Percentiles rank a stretch among this genome's conserved stretches.
Evolutionary conservation across 1,140 invertebrate species (phyloP).

Genomic region (Drusus annulatus): DNA sequence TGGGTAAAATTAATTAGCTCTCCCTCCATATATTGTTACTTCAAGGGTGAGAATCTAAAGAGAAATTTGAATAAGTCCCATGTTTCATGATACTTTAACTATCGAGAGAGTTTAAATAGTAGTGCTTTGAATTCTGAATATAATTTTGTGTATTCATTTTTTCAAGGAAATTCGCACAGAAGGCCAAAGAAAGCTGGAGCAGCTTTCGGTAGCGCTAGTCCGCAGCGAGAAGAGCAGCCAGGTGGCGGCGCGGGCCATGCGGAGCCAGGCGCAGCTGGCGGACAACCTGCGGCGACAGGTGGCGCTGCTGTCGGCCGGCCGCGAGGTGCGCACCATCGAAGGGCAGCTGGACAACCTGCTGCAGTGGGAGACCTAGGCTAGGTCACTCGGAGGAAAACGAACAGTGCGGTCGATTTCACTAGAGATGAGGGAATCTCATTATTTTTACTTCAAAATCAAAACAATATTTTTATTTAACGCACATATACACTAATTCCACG

Average conservation of each 20-base stretch:
- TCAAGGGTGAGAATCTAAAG: too few species aligned
- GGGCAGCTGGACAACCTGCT: conserved; percentile 47
- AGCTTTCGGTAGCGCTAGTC: conserved; percentile 30
- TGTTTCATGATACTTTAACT: too few species aligned
- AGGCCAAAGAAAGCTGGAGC: conserved; percentile 9
- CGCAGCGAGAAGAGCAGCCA: conserved; percentile 33
- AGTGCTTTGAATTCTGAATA: too few species aligned
- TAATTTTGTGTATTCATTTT: background rate
- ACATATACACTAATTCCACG: too few species aligned
- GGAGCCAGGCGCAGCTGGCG: conserved; percentile 44
- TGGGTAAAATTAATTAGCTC: too few species aligned
- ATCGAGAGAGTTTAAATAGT: too few species aligned
- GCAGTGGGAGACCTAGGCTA: conserved; percentile 10
- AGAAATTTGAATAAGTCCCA: too few species aligned
- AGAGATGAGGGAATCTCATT: too few species aligned
- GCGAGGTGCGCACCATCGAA: conserved; percentile 21
- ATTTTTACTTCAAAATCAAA: too few species aligned
- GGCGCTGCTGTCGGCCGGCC: conserved; percentile 3
- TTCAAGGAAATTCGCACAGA: background rate
- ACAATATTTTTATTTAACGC: too few species aligned
- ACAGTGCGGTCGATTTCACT: background rate
- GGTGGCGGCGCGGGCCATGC: conserved; percentile 26
- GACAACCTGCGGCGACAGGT: conserved; percentile 54
- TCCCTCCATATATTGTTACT: too few species aligned
- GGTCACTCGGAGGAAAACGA: too few species aligned